Evolutionary conservation across 2,797 vertebrate species (phyloP).

Genomic region (Lophotriccus pileatus): DNA sequence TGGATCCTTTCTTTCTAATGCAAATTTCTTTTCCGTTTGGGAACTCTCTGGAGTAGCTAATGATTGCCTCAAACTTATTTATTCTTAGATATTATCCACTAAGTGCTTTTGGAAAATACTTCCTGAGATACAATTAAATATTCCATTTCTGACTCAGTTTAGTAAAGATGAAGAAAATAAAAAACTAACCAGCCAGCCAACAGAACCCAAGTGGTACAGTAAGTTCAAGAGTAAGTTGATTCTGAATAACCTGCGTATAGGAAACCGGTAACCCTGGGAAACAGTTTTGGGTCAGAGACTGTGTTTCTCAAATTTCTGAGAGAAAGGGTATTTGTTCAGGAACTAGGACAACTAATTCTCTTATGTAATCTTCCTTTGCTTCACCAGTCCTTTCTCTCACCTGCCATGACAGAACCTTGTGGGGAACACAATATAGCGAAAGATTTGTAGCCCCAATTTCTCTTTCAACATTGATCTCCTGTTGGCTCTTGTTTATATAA

Average conservation of each 20-base stretch:
- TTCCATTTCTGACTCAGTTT: background rate
- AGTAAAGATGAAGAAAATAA: background rate
- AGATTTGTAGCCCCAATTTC: background rate
- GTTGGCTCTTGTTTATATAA: background rate
- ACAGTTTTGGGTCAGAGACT: background rate
- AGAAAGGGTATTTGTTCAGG: background rate
- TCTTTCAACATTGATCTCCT: background rate
- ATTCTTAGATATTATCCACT: background rate
- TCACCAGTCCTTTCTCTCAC: background rate
- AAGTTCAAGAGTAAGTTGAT: background rate
- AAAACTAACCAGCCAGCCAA: background rate
- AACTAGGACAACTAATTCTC: background rate
- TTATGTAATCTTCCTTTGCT: background rate
- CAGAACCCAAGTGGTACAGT: background rate
- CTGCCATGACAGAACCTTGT: background rate
- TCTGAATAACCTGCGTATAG: background rate
- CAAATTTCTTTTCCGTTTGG: background rate
- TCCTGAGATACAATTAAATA: background rate
- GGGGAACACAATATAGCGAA: background rate
- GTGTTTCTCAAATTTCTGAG: background rate
- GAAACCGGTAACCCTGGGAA: background rate
- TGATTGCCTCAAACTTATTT: background rate
- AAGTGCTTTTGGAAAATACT: background rate
- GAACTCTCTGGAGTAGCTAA: background rate
- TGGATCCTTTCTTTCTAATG: background rate